Conservation (phyloP, 2,888 invertebrate species). For the Trissoscelio sp. region DNA sequence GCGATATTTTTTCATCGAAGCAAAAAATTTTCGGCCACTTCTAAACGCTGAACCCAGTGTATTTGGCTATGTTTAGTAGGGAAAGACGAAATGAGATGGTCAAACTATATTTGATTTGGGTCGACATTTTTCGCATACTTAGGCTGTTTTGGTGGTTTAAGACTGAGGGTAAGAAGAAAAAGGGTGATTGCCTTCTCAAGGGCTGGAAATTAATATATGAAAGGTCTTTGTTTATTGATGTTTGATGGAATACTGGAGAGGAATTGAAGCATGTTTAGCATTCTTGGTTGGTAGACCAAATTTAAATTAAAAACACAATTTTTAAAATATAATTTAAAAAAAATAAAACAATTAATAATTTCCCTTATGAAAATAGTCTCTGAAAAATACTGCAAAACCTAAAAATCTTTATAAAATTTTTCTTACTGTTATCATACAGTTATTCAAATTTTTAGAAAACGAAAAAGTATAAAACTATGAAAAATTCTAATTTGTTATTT, state of each 20-base stretch:
- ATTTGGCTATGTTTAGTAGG: too few relatives aligned
- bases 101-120: not conserved
- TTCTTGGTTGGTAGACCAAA: not conserved
- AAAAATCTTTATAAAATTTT: too few relatives aligned
- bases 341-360: too few relatives aligned
- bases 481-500: too few relatives aligned
- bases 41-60: too few relatives aligned
- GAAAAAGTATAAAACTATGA: too few relatives aligned
- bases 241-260: not conserved
- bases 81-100: conserved; percentile 8
- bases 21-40: not conserved
- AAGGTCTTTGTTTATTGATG: not conserved
- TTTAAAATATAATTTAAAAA: too few relatives aligned
- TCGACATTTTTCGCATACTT: not conserved
- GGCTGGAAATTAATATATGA: not conserved
- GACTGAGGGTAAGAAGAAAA: not conserved
- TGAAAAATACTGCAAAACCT: too few relatives aligned
- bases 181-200: not conserved
- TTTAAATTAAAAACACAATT: too few relatives aligned
- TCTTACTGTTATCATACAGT: too few relatives aligned
- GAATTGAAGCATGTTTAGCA: not conserved
- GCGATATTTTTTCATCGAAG: conserved; percentile 4
- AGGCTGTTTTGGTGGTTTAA: not conserved
- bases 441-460: too few relatives aligned
- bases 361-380: too few relatives aligned